These are phyloP conservation scores for Xenopus laevis DNA, from an alignment of 2,113 vertebrate species.

Conservation along the genomic window DNA sequence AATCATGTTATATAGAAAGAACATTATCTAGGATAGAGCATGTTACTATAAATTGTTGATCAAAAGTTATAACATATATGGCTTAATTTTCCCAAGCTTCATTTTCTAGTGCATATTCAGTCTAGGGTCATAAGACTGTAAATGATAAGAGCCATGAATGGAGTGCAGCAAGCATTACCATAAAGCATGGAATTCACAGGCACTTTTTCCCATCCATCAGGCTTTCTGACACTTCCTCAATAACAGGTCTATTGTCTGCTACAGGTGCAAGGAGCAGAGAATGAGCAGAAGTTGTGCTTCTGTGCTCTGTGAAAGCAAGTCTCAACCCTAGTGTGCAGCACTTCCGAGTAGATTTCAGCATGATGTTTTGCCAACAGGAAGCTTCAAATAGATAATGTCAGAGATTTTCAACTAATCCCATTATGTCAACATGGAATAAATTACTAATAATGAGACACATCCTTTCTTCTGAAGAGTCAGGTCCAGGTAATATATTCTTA, in stretches of 20 bases:
- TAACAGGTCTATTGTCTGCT: constrained; percentile 17
- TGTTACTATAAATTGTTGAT: too few relatives aligned
- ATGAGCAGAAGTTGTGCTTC: background rate
- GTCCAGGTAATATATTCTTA: background rate
- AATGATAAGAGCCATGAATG: constrained; percentile 5
- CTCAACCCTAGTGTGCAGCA: constrained; percentile 15
- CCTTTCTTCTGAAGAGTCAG: background rate
- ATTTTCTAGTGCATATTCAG: background rate
- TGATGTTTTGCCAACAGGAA: constrained; percentile 10
- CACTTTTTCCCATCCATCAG: constrained; percentile 16
- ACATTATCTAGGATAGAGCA: too few relatives aligned
- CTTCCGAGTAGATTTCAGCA: constrained; percentile 9
- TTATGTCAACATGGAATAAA: constrained; percentile 5
- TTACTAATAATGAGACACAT: background rate
- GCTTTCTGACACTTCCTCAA: constrained; percentile 7
- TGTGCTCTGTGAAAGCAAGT: constrained; percentile 16
- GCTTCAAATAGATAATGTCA: background rate
- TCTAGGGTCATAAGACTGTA: constrained; percentile 4
- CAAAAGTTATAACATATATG: too few relatives aligned
- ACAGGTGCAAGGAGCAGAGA: constrained; percentile 3
- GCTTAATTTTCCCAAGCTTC: too few relatives aligned
- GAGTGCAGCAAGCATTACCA: constrained; percentile 21
- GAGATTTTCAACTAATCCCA: background rate
- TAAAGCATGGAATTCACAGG: constrained; percentile 22
- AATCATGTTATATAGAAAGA: too few relatives aligned